phyloP scores from a whole-genome alignment of 2,113 vertebrate species.

The Gnathonemus echidnorhynchus region DNA sequence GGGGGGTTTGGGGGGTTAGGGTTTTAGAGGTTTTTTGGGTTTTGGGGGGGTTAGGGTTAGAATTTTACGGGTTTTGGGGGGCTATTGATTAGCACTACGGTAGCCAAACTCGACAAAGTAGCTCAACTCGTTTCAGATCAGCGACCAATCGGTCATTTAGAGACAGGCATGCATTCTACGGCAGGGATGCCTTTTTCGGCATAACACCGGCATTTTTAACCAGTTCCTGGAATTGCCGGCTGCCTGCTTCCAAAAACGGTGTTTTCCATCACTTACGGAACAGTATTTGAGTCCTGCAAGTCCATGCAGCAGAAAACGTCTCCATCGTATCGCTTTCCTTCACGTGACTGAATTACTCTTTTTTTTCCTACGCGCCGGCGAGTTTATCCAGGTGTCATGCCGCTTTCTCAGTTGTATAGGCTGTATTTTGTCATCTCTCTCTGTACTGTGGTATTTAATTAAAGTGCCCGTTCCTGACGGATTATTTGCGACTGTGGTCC shows the following conservation, averaged over 20 bases:
- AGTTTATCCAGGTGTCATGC: neutral
- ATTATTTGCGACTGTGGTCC: neutral
- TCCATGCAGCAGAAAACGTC: neutral
- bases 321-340: neutral
- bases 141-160: no score
- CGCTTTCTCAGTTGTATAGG: neutral
- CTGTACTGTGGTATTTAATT: neutral
- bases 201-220: neutral
- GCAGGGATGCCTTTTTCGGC: no score
- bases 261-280: neutral
- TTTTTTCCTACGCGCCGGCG: neutral
- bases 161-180: no score
- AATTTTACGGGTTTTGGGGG: no score
- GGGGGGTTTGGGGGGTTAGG: no score
- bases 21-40: no score
- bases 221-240: neutral
- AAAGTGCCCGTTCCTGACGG: neutral
- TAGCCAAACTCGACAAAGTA: no score
- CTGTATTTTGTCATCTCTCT: neutral
- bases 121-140: no score
- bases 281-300: neutral
- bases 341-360: neutral
- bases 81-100: no score
- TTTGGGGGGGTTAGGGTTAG: no score
- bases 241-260: neutral